Conservation (phyloP, 2,797 vertebrate species). For the Pangasius larnaudii region DNA sequence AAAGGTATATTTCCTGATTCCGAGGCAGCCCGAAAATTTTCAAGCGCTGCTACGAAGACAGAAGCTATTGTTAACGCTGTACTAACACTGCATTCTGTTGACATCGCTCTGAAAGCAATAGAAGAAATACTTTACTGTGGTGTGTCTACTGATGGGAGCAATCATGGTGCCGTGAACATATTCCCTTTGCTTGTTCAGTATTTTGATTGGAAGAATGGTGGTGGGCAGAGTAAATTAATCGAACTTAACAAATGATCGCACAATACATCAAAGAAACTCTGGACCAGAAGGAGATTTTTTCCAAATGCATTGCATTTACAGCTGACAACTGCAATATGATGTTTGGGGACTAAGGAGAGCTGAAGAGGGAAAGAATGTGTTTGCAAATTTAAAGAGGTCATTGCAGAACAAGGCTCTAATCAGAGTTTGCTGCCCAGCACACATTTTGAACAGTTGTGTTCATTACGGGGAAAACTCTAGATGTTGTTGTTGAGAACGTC, state of each 20-base stretch:
- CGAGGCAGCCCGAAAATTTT: background rate
- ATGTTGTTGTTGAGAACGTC: background rate
- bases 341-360: background rate
- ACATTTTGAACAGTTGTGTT: too few species aligned
- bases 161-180: conserved; percentile 24
- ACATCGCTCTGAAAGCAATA: conserved; percentile 33
- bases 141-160: conserved; percentile 22
- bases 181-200: conserved; percentile 36
- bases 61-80: conserved; percentile 16
- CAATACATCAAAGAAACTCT: conserved; percentile 44
- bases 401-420: background rate
- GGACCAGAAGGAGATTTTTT: conserved; percentile 1
- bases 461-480: too few species aligned
- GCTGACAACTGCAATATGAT: conserved; percentile 32
- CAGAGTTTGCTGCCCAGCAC: too few species aligned
- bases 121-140: conserved; percentile 17
- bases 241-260: conserved; percentile 18
- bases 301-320: conserved; percentile 34
- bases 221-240: conserved; percentile 30
- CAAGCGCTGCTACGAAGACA: conserved; percentile 11
- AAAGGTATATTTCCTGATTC: conserved; percentile 33
- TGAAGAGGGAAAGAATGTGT: background rate
- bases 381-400: background rate
- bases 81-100: conserved; percentile 13
- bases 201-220: conserved; percentile 49